Evolutionary conservation across 1,140 invertebrate species (phyloP), one percentile per base, ranked within the genome.

Genomic region (Ceratina calcarata): DNA sequence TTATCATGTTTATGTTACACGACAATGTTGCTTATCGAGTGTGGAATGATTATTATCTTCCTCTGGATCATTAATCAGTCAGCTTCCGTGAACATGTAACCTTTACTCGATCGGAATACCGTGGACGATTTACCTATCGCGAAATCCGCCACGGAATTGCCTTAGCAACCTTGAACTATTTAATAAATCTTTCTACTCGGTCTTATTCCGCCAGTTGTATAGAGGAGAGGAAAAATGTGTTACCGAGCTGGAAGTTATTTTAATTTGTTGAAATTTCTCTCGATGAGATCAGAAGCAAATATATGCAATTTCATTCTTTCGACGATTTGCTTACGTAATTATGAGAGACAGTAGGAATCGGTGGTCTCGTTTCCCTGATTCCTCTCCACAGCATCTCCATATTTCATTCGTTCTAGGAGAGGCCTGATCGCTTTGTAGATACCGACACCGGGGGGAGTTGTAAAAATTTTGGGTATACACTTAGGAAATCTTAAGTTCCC

Each of bases 71-170:
- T 64, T 49, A 57, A 72, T 77, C 65, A 20, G 10, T 0, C 6
- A 32, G 68, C 51, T 71, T 78, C 60, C 68, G 60, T 53, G 12
- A 64, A 15, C 27, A n/a, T n/a, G 10, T 57, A 57, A 45, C 27
- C 20, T 20, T 78, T 45, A 37, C 32, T 57, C 60, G 51, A 57
- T 66, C 77, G 77, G 37, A 49, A 66, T 12, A 66, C 24, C 13
- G 22, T 22, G 22, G 71, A 55, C 69, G 73, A 65, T 68, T 67
- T 76, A 70, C 82, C 77, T 81, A 82, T 83, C 84, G 45, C 70
- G 72, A 81, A 84, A 83, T 87, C 88, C 66, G 62, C 51, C 70
- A 49, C 78, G 71, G 78, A 60, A 79, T 79, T 79, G 66, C 78
- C 71, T 73, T 66, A 49, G 62, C 62, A 79, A 79, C 78, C 78